Conservation (phyloP, 2,888 invertebrate genomes). For the Lasioglossum oenotherae region DNA sequence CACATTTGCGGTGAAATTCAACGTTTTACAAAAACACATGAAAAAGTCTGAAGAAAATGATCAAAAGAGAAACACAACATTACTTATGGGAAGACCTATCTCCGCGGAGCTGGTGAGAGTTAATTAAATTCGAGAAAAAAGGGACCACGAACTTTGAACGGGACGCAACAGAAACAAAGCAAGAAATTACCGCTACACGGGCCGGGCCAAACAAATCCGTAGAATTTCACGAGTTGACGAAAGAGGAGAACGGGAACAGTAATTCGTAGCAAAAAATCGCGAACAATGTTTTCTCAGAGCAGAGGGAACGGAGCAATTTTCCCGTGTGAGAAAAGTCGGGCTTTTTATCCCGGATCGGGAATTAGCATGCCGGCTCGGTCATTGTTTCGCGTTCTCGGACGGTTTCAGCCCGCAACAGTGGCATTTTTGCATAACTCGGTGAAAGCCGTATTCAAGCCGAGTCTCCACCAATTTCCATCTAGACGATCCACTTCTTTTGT, state of each 20-base stretch:
- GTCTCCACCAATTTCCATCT: conserved; percentile 66
- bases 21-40: too few relatives aligned
- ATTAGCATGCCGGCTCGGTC: conserved; percentile 52
- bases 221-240: background rate
- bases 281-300: background rate
- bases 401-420: conserved; percentile 12
- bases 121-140: background rate
- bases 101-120: background rate
- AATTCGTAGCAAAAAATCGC: conserved; percentile 9
- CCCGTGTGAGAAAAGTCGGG: conserved; percentile 30
- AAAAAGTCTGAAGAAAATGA: too few relatives aligned
- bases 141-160: background rate
- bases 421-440: conserved; percentile 72
- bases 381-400: conserved; percentile 63
- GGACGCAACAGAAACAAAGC: background rate
- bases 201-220: background rate
- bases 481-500: conserved; percentile 57
- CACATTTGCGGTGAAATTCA: too few relatives aligned
- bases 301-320: background rate
- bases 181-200: background rate
- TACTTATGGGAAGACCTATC: background rate
- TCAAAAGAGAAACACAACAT: background rate
- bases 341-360: conserved; percentile 27
- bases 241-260: conserved; percentile 5
- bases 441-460: conserved; percentile 69